These are phyloP conservation scores for Nudaria mundana DNA, from an alignment of 2,888 invertebrate species.

Conservation along the genomic window DNA sequence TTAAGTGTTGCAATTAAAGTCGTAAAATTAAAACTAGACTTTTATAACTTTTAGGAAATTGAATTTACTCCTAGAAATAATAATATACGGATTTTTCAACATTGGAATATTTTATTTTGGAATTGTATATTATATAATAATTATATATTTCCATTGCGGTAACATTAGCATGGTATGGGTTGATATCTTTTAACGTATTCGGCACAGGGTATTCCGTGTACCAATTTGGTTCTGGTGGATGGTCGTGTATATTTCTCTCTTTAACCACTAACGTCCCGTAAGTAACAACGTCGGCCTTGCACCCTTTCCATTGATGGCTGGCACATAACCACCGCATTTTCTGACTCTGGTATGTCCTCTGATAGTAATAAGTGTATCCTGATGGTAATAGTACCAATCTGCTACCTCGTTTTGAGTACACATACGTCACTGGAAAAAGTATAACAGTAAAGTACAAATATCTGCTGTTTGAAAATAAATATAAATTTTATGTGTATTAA, in stretches of 20 bases:
- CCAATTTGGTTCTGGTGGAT: constrained; percentile 4
- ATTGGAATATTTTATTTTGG: too few species aligned
- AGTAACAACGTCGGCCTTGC: constrained; percentile 13
- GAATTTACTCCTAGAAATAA: too few species aligned
- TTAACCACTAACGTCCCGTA: not conserved
- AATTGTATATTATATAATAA: too few species aligned
- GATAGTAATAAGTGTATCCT: constrained; percentile 8
- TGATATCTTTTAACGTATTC: too few species aligned
- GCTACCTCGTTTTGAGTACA: constrained; percentile 8
- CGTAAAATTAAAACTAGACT: too few species aligned
- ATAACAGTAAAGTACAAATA: not conserved
- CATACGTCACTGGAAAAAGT: constrained; percentile 1
- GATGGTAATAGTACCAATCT: constrained; percentile 2
- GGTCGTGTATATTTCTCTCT: not conserved
- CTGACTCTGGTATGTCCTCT: not conserved
- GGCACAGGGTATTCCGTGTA: not conserved
- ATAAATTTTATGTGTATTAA: not conserved
- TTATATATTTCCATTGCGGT: too few species aligned
- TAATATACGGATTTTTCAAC: too few species aligned
- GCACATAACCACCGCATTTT: constrained; percentile 16
- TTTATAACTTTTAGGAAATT: too few species aligned
- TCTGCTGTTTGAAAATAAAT: not conserved
- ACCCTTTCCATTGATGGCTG: constrained; percentile 19
- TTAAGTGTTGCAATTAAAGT: too few species aligned
- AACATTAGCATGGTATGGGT: too few species aligned